These are phyloP conservation scores for Cosmopolites sordidus DNA, from an alignment of 2,888 invertebrate genomes.

Conservation along the genomic window DNA sequence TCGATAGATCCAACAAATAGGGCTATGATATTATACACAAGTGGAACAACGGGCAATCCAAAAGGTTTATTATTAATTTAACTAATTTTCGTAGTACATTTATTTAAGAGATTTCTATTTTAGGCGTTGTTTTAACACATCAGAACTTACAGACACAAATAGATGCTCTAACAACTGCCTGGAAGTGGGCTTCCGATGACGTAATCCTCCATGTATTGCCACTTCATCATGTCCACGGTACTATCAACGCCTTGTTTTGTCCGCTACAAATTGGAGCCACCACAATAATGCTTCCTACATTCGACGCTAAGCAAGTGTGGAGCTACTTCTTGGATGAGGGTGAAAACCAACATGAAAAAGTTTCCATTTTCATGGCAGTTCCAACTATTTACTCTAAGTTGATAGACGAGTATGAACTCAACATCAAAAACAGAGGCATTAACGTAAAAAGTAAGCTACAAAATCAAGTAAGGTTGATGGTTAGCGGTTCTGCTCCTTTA, in stretches of 20 bases:
- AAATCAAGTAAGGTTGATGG: constrained; percentile 50
- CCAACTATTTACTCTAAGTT: constrained; percentile 82
- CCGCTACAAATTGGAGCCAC: constrained; percentile 74
- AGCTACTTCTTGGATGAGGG: constrained; percentile 64
- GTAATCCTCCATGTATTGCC: constrained; percentile 77
- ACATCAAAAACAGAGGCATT: constrained; percentile 55
- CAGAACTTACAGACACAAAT: constrained; percentile 68
- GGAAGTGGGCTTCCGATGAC: constrained; percentile 68
- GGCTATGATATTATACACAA: constrained; percentile 83
- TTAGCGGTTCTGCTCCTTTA: constrained; percentile 76
- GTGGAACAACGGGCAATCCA: constrained; percentile 79
- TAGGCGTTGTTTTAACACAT: constrained; percentile 71
- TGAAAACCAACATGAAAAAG: constrained; percentile 60
- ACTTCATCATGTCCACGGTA: constrained; percentile 80
- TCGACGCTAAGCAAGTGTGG: constrained; percentile 67
- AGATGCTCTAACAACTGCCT: constrained; percentile 62
- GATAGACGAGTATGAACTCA: constrained; percentile 66
- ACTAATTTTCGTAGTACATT: not conserved
- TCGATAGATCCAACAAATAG: constrained; percentile 53
- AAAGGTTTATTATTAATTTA: constrained; percentile 54
- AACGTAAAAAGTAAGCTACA: constrained; percentile 55
- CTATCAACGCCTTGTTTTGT: constrained; percentile 74
- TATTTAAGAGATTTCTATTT: constrained; percentile 25
- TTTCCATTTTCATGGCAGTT: constrained; percentile 85
- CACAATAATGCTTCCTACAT: constrained; percentile 64